Conservation (phyloP, 2,113 vertebrate genomes). For the Dipodomys stephensi region DNA sequence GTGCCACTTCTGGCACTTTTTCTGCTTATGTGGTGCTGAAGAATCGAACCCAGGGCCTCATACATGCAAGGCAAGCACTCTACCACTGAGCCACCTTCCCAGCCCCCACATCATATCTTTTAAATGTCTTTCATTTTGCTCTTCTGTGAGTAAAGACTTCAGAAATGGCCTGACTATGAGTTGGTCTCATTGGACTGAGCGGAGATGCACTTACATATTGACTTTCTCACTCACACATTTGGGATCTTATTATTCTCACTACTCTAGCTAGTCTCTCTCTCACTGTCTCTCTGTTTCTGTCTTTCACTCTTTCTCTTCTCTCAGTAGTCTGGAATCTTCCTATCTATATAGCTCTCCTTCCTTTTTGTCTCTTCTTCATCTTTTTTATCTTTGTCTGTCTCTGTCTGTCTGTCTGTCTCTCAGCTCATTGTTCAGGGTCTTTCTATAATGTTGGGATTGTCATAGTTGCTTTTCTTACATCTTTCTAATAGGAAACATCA, state of each 20-base stretch:
- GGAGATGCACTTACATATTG: background rate
- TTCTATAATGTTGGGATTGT: background rate
- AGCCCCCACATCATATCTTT: background rate
- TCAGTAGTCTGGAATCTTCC: no score
- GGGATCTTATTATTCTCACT: background rate
- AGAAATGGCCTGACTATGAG: background rate
- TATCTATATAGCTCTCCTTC: no score
- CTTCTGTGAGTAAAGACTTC: background rate
- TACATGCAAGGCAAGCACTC: no score
- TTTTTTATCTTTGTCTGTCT: background rate
- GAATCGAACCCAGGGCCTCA: no score
- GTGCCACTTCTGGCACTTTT: no score
- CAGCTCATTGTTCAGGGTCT: background rate
- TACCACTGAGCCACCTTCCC: no score
- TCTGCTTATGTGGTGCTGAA: no score
- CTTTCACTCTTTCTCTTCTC: background rate
- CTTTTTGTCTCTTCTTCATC: no score
- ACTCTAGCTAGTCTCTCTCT: no score
- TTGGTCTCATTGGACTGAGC: background rate
- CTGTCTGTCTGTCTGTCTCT: background rate
- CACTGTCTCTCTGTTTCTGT: no score
- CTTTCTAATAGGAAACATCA: background rate
- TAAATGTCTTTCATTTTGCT: slow-evolving; percentile 22
- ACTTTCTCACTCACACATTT: background rate
- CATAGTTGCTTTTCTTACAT: background rate